Base-by-base conservation (phyloP, 2,888 invertebrate genomes). In the Drosophila paramelanica region DNA sequence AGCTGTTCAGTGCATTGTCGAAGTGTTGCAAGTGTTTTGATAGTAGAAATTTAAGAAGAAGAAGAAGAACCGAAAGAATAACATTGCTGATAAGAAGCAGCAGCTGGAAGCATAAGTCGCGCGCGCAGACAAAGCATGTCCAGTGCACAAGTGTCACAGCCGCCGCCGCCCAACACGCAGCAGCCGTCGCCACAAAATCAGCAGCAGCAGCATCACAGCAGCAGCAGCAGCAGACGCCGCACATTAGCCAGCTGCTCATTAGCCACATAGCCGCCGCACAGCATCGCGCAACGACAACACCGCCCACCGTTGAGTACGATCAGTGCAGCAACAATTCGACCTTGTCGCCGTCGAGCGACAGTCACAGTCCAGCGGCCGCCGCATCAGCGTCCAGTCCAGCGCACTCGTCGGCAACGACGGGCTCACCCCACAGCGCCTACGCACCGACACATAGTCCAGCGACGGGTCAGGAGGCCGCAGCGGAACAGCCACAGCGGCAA, bases 121-220 rank as follows among this genome's bases (percentile, higher is more conserved):
- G 65, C 23, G 59, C 49, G 66, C 56, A 74, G 78, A 74, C 73
- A 75, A 79, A 91, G 81, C 76, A 92, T 92, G 92, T 92, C 92
- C 70, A 92, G 92, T 90, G 92, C 87, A 67, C 92, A 92, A 89
- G 91, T 92, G 81, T 91, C 91, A 50, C 91, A 91, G 66, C 91
- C 89, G 72, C 90, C 80, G 74, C 89, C 76, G 67, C 89, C 89
- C 55, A 68, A 69, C 33, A 74, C 83, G 71, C 68, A 76, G 42
- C 81, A 84, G 57, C 79, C 77, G 49, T 79, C 89, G 64, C 87
- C 87, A 56, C 90, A 91, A 70, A 17, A 17, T 1, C 17, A 17
- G 17, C 17, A 17, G 17, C 74, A 79, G 47, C 62, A 78, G 17
- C 41, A 10, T 25, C 76, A 23, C 74, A 79, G 47, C 62, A 78